Evolutionary conservation across 2,113 vertebrate genomes (phyloP).

Genomic region (Menidia beryllina): DNA sequence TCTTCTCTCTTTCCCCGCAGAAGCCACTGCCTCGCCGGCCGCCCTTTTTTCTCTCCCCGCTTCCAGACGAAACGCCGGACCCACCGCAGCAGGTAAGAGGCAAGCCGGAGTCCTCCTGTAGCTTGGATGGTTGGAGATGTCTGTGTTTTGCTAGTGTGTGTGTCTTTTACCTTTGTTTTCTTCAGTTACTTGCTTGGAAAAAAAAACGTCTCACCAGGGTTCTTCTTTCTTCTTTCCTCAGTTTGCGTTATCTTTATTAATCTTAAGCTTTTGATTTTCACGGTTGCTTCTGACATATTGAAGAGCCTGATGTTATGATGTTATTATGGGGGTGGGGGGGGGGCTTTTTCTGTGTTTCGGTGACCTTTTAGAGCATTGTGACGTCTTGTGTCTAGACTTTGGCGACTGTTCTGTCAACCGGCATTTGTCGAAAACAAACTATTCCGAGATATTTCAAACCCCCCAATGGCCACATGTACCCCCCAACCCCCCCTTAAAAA

Average conservation of each 20-base stretch:
- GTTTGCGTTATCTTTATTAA: slow-evolving; percentile 2
- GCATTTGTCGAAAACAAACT: neutral
- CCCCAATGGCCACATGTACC: neutral
- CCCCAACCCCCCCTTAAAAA: neutral
- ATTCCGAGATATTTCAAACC: neutral
- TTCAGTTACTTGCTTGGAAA: neutral
- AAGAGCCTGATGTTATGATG: slow-evolving; percentile 32
- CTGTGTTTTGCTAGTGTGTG: too few species aligned
- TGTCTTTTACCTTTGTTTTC: neutral
- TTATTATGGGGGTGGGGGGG: too few species aligned
- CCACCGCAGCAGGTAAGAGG: slow-evolving; percentile 49
- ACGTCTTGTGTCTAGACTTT: slow-evolving; percentile 58
- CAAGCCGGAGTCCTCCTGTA: neutral
- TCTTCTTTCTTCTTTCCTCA: neutral
- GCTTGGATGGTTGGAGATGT: neutral
- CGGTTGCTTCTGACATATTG: slow-evolving; percentile 35
- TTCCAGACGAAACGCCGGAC: slow-evolving; percentile 44
- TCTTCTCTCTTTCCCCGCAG: slow-evolving; percentile 42
- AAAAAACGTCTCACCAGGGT: neutral
- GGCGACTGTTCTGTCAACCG: slow-evolving; percentile 35
- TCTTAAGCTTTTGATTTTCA: slow-evolving; percentile 1
- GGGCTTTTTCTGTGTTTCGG: slow-evolving; percentile 36
- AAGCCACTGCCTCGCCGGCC: slow-evolving; percentile 36
- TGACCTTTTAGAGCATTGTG: slow-evolving; percentile 62
- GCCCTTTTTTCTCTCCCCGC: slow-evolving; percentile 9